phyloP scores from a whole-genome alignment of 2,888 invertebrate species.

The Habroteleia sp. region DNA sequence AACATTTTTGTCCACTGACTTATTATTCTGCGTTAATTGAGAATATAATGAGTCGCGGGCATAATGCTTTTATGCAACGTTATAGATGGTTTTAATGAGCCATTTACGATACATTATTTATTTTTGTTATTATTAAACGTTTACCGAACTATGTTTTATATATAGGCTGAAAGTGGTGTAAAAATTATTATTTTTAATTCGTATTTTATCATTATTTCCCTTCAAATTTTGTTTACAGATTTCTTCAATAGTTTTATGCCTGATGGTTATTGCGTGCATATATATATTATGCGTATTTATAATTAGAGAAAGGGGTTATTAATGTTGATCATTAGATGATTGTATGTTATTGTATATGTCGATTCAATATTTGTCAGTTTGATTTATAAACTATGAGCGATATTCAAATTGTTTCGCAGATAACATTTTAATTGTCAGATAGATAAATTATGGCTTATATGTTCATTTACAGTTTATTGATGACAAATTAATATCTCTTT shows the following conservation, averaged over 20 bases:
- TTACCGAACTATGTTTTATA: no score
- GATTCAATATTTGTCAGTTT: slow-evolving; percentile 41
- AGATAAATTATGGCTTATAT: slow-evolving; percentile 22
- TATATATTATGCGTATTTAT: no score
- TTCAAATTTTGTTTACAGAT: no score
- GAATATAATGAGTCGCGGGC: slow-evolving; percentile 2
- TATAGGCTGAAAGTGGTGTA: no score
- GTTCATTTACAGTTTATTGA: slow-evolving; percentile 33
- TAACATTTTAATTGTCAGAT: slow-evolving; percentile 53
- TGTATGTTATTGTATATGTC: slow-evolving; percentile 15
- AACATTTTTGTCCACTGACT: slow-evolving; percentile 1
- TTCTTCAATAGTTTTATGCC: no score
- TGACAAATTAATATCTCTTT: slow-evolving; percentile 14
- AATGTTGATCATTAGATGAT: slow-evolving; percentile 33
- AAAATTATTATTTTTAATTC: no score
- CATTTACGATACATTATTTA: no score
- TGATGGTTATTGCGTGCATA: no score
- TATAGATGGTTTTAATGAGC: no score
- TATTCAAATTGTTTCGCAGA: slow-evolving; percentile 55
- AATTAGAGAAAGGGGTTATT: slow-evolving; percentile 25
- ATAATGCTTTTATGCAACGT: not conserved
- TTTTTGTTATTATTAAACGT: no score
- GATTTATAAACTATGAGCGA: slow-evolving; percentile 48
- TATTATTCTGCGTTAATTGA: slow-evolving; percentile 18
- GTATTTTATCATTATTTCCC: no score